Percentiles rank a stretch among this genome's conserved stretches.
These are phyloP conservation scores for Homarus gammarus DNA, from an alignment of 2,888 invertebrate genomes.

Conservation along the genomic window DNA sequence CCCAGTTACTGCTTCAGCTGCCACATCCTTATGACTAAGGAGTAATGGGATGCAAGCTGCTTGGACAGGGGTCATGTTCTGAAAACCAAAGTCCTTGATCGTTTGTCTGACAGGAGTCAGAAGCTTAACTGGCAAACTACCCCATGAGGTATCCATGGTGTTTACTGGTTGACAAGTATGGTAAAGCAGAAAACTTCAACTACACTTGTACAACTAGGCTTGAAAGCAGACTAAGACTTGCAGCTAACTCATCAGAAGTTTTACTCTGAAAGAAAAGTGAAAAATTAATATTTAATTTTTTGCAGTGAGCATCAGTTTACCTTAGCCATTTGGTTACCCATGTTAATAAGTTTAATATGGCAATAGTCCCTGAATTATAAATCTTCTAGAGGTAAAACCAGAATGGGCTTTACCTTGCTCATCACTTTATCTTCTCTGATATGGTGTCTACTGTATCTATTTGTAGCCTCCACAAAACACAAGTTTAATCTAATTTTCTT, in stretches of 20 bases:
- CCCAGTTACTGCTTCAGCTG: conserved; percentile 98
- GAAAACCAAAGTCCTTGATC: conserved; percentile 63
- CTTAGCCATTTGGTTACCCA: not conserved
- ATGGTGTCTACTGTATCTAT: not conserved
- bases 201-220: too few species aligned
- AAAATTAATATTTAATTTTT: not conserved
- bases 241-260: conserved; percentile 13
- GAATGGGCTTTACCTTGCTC: not conserved
- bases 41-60: conserved; percentile 93
- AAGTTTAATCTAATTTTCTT: too few species aligned
- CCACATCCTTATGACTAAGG: conserved; percentile 95
- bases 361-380: not conserved
- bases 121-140: conserved; percentile 53
- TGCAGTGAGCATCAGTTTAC: not conserved
- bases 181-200: conserved; percentile 22
- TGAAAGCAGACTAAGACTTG: not conserved
- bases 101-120: conserved; percentile 45
- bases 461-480: too few species aligned
- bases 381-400: not conserved
- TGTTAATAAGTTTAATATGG: not conserved
- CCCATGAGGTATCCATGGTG: conserved; percentile 70
- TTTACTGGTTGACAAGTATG: not conserved
- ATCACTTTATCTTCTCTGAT: not conserved
- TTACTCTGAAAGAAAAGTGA: conserved; percentile 26
- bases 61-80: conserved; percentile 84